Base-by-base conservation (phyloP, 2,113 vertebrate species). In the Australoheros scitulus region DNA sequence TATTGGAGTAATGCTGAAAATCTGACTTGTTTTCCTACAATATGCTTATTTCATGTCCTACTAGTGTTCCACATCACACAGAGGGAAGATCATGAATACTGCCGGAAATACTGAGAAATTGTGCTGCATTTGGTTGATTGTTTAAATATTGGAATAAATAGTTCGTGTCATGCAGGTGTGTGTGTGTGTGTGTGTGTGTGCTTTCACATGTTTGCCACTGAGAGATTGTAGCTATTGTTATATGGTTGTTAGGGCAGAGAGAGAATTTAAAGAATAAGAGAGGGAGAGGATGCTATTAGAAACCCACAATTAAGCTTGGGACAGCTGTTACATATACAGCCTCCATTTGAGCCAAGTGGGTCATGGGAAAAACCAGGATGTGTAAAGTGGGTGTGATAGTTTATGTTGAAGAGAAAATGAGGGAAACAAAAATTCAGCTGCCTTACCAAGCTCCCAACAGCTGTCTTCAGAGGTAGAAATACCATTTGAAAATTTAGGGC, bases 131-230 rank as follows among this genome's bases (percentile, higher is more conserved):
- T 82, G 77, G 26, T 55, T 77, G 81, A 89, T 81, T 68, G 83
- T 86, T 85, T 77, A 57, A 81, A 52, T 61, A 77, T 78, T 81
- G 74, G 74, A 91, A 84, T 91, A 87, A 92, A 91, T 86, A 41
- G 57, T 82, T 88, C 77, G 59, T 87, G 78, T 87, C 80, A 85
- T 58, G 61, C 26, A 15, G 88, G 38, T 82, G 7, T 76, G 47
- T 80, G 10, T 80, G 9, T 58, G 20, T 70, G 15, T 29, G 15
- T 68, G 41, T 18, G 26, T 36, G 78, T 18, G 74, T 61, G 36
- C 10, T 41, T 11, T 20, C 43, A 20, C 43, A 20, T 32, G 68
- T 72, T 55, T 72, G 47, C 26, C 20, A 11, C 68, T 52, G 43
- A 70, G 65, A 11, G 43, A 70, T 70, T 52, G 65, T 20, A 52